These are phyloP conservation scores for Chelonus insularis DNA, from an alignment of 1,140 invertebrate genomes.

Conservation along the genomic window DNA sequence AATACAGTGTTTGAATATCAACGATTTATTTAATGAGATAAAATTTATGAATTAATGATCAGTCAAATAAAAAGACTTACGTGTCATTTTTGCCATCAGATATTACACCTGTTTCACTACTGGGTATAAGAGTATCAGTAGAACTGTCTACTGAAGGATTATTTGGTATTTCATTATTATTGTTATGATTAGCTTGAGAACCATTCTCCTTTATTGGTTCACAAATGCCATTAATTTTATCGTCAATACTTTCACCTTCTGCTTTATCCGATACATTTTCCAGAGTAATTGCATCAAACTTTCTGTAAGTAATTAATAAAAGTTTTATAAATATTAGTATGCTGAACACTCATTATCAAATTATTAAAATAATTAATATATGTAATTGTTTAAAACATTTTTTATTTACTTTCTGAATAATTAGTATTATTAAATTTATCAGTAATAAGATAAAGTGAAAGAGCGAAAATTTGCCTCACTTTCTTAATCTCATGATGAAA, in stretches of 20 bases:
- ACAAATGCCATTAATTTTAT: slow-evolving; percentile 30
- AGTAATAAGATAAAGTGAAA: background rate
- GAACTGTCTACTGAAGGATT: slow-evolving; percentile 60
- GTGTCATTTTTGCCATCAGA: slow-evolving; percentile 42
- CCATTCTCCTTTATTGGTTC: slow-evolving; percentile 36
- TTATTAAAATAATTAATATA: too few relatives aligned
- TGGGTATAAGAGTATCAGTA: slow-evolving; percentile 58
- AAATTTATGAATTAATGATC: background rate
- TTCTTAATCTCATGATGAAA: too few relatives aligned
- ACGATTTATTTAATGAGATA: too few relatives aligned
- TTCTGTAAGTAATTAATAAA: slow-evolving; percentile 38
- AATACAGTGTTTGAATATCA: too few relatives aligned
- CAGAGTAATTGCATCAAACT: slow-evolving; percentile 53
- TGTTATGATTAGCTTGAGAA: slow-evolving; percentile 35
- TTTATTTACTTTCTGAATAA: too few relatives aligned
- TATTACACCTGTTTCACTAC: slow-evolving; percentile 43
- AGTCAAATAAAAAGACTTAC: slow-evolving; percentile 39
- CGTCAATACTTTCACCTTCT: slow-evolving; percentile 35
- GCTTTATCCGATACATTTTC: slow-evolving; percentile 44
- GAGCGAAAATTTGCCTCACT: too few relatives aligned
- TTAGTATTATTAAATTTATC: too few relatives aligned
- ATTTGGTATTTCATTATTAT: slow-evolving; percentile 41
- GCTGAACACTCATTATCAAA: too few relatives aligned
- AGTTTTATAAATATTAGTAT: too few relatives aligned
- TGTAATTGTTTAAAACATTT: too few relatives aligned